phyloP scores from a whole-genome alignment of 2,888 invertebrate species.

The Tillus elongatus region DNA sequence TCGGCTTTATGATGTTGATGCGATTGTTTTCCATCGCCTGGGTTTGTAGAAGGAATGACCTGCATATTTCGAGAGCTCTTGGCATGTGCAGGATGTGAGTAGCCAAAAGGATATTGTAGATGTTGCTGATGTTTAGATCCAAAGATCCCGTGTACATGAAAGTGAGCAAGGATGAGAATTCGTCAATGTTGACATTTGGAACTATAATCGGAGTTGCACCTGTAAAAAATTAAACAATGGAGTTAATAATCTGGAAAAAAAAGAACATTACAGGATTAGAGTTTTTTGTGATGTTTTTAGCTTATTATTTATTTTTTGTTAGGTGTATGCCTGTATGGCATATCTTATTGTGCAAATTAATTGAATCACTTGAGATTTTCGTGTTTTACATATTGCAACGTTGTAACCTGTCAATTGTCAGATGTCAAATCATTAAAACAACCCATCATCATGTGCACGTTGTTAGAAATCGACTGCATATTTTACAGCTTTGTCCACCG shows the following conservation, averaged over 20 bases:
- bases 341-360: too few species aligned
- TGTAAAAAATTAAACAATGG: constrained; percentile 20
- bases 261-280: too few species aligned
- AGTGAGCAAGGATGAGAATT: constrained; percentile 58
- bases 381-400: too few species aligned
- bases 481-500: too few species aligned
- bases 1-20: constrained; percentile 50
- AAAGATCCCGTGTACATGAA: constrained; percentile 70
- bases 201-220: constrained; percentile 41
- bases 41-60: constrained; percentile 51
- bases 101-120: constrained; percentile 61
- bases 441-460: too few species aligned
- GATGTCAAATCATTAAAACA: too few species aligned
- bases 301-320: too few species aligned
- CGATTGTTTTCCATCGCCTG: constrained; percentile 41
- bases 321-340: too few species aligned
- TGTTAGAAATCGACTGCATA: too few species aligned
- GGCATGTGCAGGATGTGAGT: constrained; percentile 69
- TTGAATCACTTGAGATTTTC: too few species aligned
- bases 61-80: constrained; percentile 58
- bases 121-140: constrained; percentile 59
- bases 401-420: too few species aligned
- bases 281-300: constrained; percentile 5
- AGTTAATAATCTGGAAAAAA: constrained; percentile 7
- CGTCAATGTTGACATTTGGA: constrained; percentile 50